Evolutionary conservation across 2,113 vertebrate genomes (phyloP), one percentile per base, ranked within the genome.

Genomic region (Notiomystis cincta): DNA sequence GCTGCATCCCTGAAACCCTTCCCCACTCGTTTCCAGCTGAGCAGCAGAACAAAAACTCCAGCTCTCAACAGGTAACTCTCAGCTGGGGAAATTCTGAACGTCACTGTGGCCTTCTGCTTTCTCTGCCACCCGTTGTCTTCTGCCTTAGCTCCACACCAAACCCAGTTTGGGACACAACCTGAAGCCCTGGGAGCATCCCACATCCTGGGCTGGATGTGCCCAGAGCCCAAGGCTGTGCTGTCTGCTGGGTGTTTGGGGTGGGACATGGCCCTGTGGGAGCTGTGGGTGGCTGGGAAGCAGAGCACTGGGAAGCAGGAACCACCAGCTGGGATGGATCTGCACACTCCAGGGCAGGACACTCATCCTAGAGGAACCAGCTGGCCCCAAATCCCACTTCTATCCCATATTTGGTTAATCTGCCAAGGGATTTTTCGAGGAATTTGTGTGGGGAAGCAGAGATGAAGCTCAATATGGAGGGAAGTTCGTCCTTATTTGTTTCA

Each of bases 181-280:
- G 50, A 64, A 65, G 50, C 25, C 15, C 19, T 28, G 38, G 58
- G 57, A 62, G 30, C 30, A 60, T 13, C 37, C n/a, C n/a, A n/a
- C n/a, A n/a, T n/a, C n/a, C n/a, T n/a, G 67, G 25, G 56, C 42
- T 72, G 64, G 45, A 31, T 2, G 6, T 38, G 20, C 23, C 35
- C 64, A 11, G 38, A n/a, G 50, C 8, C 20, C 44, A 21, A 21
- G 75, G 25, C 23, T 47, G 37, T 8, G 48, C 15, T 51, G 37
- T 22, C 47, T 54, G 70, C 3, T 6, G 61, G 38, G 12, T 27
- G 13, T 67, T 45, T 58, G 28, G 30, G n/a, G 11, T 35, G n/a
- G 22, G 69, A 3, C 45, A 31, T n/a, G 22, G 6, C 14, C 31
- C 0, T 1, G 13, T 19, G 47, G 37, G 13, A 15, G 42, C 10